Evolutionary conservation across 2,797 vertebrate species (phyloP), one percentile per base, ranked within the genome.

Genomic region (Simalia tracyae): DNA sequence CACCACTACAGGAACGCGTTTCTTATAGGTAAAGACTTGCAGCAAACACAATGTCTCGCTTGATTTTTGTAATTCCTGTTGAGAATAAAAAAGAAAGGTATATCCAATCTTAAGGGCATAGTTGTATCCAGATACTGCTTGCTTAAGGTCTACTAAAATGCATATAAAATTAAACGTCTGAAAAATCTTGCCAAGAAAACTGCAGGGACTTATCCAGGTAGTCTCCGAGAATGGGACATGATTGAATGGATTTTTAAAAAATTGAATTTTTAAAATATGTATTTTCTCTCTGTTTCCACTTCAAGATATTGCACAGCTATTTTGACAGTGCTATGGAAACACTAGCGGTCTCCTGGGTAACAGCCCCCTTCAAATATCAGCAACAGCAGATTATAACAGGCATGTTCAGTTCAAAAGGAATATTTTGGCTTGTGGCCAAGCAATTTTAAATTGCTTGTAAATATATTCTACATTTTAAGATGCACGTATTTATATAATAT

Each of bases 31-130:
- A 99, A 86, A 99, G 99, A 96, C 99, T 99, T 95, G 99, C 99
- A 93, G 99, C 99, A 96, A 99, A 99, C 24, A 99, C 99, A 17
- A 99, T 99, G 96, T 99, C 99, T 93, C 99, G 98, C 97, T 99
- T 99, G 97, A 99, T 99, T 97, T 99, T 99, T 6, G 98, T 99
- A 96, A 99, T 99, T 63, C 98, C 99, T 99, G 94, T 81, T 22
- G 93, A 92, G 50, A 54, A 3, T 90, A 95, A 95, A 94, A 86
- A 95, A 94, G 95, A 64, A 85, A 95, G 94, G 94, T 91, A 1
- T 87, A 88, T 76, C 1, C 26, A 64, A 28, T 46, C 24, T 87
- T 60, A 72, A n/a, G 46, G 17, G 46, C 22, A 46, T 81, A 59
- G 42, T 42, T 86, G 8, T 31, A 86, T 12, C n/a, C 64, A 31